Base-by-base conservation (phyloP, 2,113 vertebrate genomes). In the Hyaena hyaena region DNA sequence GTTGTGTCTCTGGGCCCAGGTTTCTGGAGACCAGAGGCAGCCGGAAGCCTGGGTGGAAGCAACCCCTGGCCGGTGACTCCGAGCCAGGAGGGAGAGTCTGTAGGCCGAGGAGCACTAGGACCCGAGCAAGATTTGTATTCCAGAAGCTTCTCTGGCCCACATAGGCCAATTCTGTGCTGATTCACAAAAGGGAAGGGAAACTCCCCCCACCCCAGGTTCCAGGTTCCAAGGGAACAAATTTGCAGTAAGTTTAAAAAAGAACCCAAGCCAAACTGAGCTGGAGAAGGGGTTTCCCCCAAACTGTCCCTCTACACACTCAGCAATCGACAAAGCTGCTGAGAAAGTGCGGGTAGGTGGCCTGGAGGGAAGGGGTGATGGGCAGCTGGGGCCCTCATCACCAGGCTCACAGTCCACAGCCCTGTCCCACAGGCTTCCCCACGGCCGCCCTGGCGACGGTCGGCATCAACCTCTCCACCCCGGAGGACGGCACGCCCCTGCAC, bases 231-330 rank as follows among this genome's bases (percentile, higher is more conserved):
- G 84, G 95, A 90, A 81, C 24, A 63, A 45, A 76, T 77, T 71
- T 94, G 80, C 84, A 90, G 79, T 83, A 33, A 45, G 35, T 69
- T 92, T 96, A 21, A 48, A 28, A 91, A 93, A 96, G 90, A 94
- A 94, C 33, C 45, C 84, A 97, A 68, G 84, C n/a, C 90, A 73
- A 12, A 24, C 76, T 90, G 81, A 92, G 48, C 53, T 39, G 71
- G 84, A 96, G 90, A 90, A 96, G 98, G 97, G 97, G 28, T 97
- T 98, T 98, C 92, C 97, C 98, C 97, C 76, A 90, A 95, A 98
- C 88, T 97, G 95, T 96, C 97, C 98, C 97, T 95, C 33, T 7
- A 69, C 23, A 50, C 17, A 50, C 45, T 83, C 74, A 73, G 83
- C 68, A 35, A 43, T 71, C 50, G 86, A 87, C 79, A 91, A 65